A percentile compares a stretch with the other conserved stretches of the same genome.
phyloP scores from a whole-genome alignment of 2,113 vertebrate species.

The Tonatia bakeri region DNA sequence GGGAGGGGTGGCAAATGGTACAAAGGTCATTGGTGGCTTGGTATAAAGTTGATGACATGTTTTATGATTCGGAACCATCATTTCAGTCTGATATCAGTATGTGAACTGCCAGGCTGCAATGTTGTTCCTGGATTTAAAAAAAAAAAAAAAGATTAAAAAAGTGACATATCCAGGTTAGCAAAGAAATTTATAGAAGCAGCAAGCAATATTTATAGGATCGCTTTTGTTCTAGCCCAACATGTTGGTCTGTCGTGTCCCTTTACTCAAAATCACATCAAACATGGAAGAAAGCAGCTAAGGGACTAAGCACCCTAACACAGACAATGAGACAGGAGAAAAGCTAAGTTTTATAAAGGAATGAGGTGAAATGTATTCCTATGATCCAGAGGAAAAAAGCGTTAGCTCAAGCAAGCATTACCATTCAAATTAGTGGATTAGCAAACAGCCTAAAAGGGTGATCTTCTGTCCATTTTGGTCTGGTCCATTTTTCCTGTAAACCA shows the following conservation, averaged over 20 bases:
- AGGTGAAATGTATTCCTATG: conserved; percentile 62
- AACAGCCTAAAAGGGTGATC: conserved; percentile 49
- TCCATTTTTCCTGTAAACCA: not conserved
- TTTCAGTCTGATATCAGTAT: conserved; percentile 91
- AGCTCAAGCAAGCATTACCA: conserved; percentile 63
- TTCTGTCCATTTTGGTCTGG: not conserved
- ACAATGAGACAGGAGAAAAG: conserved; percentile 42
- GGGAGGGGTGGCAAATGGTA: conserved; percentile 87
- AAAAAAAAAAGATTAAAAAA: conserved; percentile 79
- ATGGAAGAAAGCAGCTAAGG: conserved; percentile 41
- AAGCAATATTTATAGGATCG: conserved; percentile 71
- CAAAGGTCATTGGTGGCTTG: conserved; percentile 89
- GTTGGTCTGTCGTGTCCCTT: conserved; percentile 25
- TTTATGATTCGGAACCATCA: conserved; percentile 91
- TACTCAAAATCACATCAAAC: conserved; percentile 37
- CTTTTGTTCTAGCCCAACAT: conserved; percentile 60
- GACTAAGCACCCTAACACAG: conserved; percentile 14
- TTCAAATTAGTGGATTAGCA: conserved; percentile 60
- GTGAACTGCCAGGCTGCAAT: conserved; percentile 88
- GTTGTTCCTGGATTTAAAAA: conserved; percentile 79
- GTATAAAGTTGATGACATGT: conserved; percentile 92
- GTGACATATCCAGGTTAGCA: conserved; percentile 83
- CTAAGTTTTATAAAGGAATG: conserved; percentile 59
- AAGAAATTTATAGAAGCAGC: conserved; percentile 82
- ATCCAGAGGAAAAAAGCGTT: conserved; percentile 70